Base-by-base conservation (phyloP, 1,140 invertebrate genomes). In the Heterodera carotae region DNA sequence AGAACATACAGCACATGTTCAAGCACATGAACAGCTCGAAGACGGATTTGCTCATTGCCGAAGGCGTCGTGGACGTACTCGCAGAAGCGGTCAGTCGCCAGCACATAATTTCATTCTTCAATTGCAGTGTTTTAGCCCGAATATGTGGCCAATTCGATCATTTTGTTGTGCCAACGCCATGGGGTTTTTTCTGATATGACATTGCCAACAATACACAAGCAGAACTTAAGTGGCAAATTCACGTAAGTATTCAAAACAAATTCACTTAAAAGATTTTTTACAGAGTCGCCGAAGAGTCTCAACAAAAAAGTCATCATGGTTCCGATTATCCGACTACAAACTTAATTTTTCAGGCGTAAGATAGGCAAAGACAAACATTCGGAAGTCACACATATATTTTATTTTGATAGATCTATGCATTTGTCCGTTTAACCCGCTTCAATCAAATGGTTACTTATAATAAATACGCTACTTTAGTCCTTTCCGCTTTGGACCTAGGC, bases 21-120 rank as follows among this genome's bases (percentile, higher is more conserved):
- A 85, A 89, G 67, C 91, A 92, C 88, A 90, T 93, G 85, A 92
- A 93, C 83, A 93, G 93, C 87, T 91, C 92, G 74, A 92, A 92
- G 82, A 92, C 92, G 4, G 93, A 93, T 69, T 90, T 94, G n/a
- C 89, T 94, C 18, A 93, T 93, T 88, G 91, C 94, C 76, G 93
- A 94, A 83, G 90, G 91, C 77, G 92, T 92, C 72, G 53, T 67
- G 18, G 77, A 79, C 64, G 59, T 94, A 31, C 89, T 94, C 60
- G 90, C 91, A 77, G 93, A 94, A 89, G 92, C 92, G 77, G 92
- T 93, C 86, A 91, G 89, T 68, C 12, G 48, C 18, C 18, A 5
- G 22, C 22, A 18, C 15, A 22, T 18, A 56, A 3, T 15, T 5
- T 56, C 5, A 5, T 56, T 56, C 5, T 56, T 25, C 48, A 56